Percentiles rank a stretch among this genome's conserved stretches.
Evolutionary conservation across 2,888 invertebrate species (phyloP).

Genomic region (Eugnorisma glareosa): DNA sequence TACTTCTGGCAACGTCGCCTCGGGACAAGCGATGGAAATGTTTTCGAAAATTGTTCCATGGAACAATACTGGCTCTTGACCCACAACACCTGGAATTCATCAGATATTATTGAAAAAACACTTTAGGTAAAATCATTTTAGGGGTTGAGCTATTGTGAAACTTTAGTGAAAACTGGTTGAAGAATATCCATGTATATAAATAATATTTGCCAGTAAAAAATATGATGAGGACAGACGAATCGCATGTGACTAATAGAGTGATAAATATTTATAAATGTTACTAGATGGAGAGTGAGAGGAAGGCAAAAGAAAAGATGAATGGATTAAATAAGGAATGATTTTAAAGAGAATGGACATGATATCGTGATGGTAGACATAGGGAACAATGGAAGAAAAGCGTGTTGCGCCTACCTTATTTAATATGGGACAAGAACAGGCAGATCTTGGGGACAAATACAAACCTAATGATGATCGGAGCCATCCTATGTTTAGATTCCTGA

Average conservation of each 20-base stretch:
- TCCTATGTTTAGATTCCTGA: slow-evolving; percentile 92
- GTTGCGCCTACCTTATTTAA: background rate
- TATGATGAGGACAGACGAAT: background rate
- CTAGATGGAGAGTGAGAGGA: background rate
- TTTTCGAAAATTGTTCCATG: too few species aligned
- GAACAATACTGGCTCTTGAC: too few species aligned
- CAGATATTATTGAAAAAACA: too few species aligned
- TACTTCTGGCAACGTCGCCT: too few species aligned
- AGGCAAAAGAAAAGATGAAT: background rate
- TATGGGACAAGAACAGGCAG: too few species aligned
- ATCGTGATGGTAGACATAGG: background rate
- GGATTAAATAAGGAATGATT: background rate
- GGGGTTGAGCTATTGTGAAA: background rate
- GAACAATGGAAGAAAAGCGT: background rate
- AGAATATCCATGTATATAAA: background rate
- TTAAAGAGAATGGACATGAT: background rate
- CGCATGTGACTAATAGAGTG: background rate
- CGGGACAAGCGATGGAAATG: too few species aligned
- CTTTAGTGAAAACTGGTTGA: background rate
- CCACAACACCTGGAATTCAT: too few species aligned
- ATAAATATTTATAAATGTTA: background rate
- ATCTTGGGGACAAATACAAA: slow-evolving; percentile 61
- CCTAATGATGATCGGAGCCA: slow-evolving; percentile 95
- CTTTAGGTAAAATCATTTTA: background rate
- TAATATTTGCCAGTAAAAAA: background rate